phyloP scores from a whole-genome alignment of 2,888 invertebrate species.

The Malthinus flaveolus region DNA sequence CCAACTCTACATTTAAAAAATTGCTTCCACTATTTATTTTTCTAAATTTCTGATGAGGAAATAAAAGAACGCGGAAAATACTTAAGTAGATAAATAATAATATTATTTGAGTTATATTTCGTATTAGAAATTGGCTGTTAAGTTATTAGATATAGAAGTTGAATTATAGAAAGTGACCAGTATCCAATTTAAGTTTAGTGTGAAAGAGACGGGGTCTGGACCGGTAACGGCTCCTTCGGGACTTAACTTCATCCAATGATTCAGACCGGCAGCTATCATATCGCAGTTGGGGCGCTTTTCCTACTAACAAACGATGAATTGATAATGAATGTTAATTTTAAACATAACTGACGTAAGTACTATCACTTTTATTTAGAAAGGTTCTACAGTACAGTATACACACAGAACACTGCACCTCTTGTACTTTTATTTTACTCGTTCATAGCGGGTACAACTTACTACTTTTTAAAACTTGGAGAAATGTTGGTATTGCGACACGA shows the following conservation, averaged over 20 bases:
- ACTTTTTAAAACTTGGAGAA: no score
- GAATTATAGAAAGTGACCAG: conserved; percentile 58
- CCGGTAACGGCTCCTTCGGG: conserved; percentile 53
- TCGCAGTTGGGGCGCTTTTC: conserved; percentile 39
- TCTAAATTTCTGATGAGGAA: no score
- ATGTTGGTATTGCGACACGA: no score
- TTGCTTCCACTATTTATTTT: no score
- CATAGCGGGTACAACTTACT: no score
- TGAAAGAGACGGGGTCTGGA: conserved; percentile 53
- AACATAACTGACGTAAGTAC: conserved; percentile 47
- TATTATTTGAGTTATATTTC: conserved; percentile 12
- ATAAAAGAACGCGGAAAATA: no score
- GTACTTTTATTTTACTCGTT: no score
- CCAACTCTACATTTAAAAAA: no score
- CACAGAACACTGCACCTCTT: no score
- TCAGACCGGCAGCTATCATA: conserved; percentile 52
- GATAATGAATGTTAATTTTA: conserved; percentile 51
- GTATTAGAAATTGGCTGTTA: conserved; percentile 40
- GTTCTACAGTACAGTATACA: neutral
- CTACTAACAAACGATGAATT: conserved; percentile 44
- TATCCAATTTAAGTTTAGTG: conserved; percentile 57
- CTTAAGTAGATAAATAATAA: no score
- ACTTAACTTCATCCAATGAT: conserved; percentile 54
- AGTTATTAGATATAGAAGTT: conserved; percentile 55
- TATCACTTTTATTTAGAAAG: conserved; percentile 44